Evolutionary conservation across 2,113 vertebrate species (phyloP).

Genomic region (Ailuropoda melanoleuca): DNA sequence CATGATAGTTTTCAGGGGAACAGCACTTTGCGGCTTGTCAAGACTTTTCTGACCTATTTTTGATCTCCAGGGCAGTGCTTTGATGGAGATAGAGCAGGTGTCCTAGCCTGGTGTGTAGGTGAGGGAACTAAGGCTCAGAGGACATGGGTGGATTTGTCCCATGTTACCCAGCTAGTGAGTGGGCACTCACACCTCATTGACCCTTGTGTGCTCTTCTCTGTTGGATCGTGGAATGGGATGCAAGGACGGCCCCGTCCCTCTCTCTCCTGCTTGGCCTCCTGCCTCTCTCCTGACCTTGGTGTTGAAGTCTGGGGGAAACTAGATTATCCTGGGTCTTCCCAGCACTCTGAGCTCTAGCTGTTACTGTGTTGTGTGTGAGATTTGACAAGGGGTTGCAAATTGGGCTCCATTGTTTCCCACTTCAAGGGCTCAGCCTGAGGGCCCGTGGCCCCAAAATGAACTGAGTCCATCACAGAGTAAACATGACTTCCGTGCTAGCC

Average conservation of each 20-base stretch:
- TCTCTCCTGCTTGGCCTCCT: not conserved
- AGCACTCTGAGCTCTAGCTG: not conserved
- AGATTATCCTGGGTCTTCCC: not conserved
- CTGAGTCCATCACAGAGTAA: not conserved
- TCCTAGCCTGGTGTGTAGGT: not conserved
- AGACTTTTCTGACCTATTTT: not conserved
- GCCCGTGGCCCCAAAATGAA: not conserved
- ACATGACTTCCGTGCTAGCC: not conserved
- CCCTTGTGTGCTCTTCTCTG: not conserved
- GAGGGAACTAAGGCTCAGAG: not conserved
- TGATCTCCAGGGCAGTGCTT: not conserved
- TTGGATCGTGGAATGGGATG: not conserved
- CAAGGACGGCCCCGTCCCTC: accelerated
- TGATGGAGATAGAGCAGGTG: not conserved
- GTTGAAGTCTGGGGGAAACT: not conserved
- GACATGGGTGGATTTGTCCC: not conserved
- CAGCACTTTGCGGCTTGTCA: not conserved
- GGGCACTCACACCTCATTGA: accelerated
- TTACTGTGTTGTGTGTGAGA: not conserved
- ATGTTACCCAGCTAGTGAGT: accelerated
- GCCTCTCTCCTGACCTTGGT: not conserved
- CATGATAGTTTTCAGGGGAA: not conserved
- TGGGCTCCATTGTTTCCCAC: not conserved
- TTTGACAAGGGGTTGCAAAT: not conserved
- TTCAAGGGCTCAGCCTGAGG: not conserved